Percentiles rank a stretch among this genome's conserved stretches.
phyloP scores from a whole-genome alignment of 2,888 invertebrate genomes.

The Dynastes maya region DNA sequence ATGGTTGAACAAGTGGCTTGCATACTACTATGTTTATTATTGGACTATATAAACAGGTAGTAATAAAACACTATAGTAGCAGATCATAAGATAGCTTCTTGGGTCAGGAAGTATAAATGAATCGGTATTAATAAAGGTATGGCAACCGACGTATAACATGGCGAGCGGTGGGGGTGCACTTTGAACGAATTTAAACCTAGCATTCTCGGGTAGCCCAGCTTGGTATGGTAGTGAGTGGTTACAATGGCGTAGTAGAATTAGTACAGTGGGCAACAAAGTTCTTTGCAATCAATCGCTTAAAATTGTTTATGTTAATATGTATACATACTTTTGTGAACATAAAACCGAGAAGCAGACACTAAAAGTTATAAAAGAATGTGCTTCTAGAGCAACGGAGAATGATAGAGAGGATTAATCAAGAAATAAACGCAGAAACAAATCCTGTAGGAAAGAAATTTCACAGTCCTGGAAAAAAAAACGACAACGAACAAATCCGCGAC shows the following conservation, averaged over 20 bases:
- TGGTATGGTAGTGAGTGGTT: not conserved
- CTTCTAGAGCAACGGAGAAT: too few relatives aligned
- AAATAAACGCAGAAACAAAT: too few relatives aligned
- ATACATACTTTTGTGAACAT: too few relatives aligned
- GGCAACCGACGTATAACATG: not conserved
- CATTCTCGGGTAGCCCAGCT: not conserved
- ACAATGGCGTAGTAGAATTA: not conserved
- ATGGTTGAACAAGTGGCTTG: not conserved
- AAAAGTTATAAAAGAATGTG: too few relatives aligned
- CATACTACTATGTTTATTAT: not conserved
- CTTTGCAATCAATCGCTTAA: too few relatives aligned
- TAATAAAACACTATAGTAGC: slow-evolving; percentile 2
- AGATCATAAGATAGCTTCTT: not conserved
- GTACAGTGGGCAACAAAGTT: too few relatives aligned
- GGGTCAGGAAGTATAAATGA: not conserved
- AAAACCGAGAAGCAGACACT: too few relatives aligned
- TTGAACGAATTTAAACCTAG: not conserved
- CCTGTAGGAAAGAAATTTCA: too few relatives aligned
- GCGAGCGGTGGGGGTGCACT: not conserved
- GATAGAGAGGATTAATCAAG: too few relatives aligned
- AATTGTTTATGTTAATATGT: too few relatives aligned
- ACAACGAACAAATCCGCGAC: too few relatives aligned
- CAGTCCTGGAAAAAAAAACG: too few relatives aligned
- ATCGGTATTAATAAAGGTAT: not conserved
- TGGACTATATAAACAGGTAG: slow-evolving; percentile 10